A percentile compares a stretch with the other conserved stretches of the same genome.
These are phyloP conservation scores for Neoaliturus tenellus DNA, from an alignment of 2,888 invertebrate species.

Conservation along the genomic window DNA sequence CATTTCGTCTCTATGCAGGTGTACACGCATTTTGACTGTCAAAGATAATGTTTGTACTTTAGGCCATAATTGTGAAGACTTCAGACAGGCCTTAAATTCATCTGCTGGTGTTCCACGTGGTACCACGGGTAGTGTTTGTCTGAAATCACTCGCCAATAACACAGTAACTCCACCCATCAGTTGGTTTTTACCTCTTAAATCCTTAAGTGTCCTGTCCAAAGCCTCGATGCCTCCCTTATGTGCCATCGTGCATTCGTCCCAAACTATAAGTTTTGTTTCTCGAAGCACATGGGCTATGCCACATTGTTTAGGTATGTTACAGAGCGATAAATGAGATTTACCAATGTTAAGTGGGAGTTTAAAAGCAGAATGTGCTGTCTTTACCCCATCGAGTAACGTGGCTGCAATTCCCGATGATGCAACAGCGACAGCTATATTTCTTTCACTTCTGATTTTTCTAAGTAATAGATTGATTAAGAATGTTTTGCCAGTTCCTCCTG, in stretches of 20 bases:
- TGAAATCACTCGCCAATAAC: too few species aligned
- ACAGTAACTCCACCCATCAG: constrained; percentile 39
- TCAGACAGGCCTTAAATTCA: too few species aligned
- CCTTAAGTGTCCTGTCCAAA: constrained; percentile 19
- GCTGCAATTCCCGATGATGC: constrained; percentile 15
- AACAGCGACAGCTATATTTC: constrained; percentile 22
- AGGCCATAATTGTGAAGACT: too few species aligned
- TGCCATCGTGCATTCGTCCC: constrained; percentile 44
- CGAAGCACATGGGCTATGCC: neutral
- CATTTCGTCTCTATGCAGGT: too few species aligned
- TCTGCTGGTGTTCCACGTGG: too few species aligned
- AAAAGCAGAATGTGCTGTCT: constrained; percentile 21
- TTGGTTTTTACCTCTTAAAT: neutral
- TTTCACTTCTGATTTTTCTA: neutral
- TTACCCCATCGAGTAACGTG: neutral
- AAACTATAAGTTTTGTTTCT: constrained; percentile 16
- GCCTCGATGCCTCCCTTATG: neutral
- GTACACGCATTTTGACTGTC: too few species aligned
- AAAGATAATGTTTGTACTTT: too few species aligned
- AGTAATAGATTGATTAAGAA: constrained; percentile 21
- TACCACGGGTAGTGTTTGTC: too few species aligned
- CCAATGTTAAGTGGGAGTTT: constrained; percentile 7
- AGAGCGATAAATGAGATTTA: neutral
- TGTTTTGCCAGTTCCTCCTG: constrained; percentile 41
- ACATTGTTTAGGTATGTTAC: neutral